Evolutionary conservation across 37 sponge, comb jelly and placozoan genomes (phyloP).

Genomic region (Agelas oroides): DNA sequence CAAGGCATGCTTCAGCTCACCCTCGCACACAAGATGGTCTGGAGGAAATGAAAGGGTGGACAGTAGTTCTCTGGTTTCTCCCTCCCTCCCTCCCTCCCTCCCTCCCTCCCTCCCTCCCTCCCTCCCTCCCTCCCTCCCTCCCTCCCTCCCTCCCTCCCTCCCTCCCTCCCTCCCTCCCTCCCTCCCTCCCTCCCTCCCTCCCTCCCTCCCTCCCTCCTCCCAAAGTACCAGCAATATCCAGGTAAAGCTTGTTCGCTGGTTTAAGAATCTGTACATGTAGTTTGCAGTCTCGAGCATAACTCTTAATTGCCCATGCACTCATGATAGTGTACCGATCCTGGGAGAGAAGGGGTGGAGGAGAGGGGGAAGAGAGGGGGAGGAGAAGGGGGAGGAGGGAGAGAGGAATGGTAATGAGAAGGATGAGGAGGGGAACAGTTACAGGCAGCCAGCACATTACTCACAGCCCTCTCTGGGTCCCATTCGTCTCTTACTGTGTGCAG

Average conservation of each 20-base stretch:
- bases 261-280: constrained; percentile 79
- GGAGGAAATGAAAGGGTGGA: neutral
- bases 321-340: constrained; percentile 83
- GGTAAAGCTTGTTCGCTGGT: constrained; percentile 65
- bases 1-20: constrained; percentile 72
- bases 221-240: constrained; percentile 26
- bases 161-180: too few relatives aligned
- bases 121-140: too few relatives aligned
- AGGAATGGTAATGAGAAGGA: neutral
- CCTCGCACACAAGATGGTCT: constrained; percentile 74
- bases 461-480: constrained; percentile 54
- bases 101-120: too few relatives aligned
- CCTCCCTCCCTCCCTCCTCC: too few relatives aligned
- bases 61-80: too few relatives aligned
- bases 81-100: too few relatives aligned
- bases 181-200: too few relatives aligned
- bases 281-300: constrained; percentile 43
- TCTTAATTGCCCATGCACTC: constrained; percentile 73
- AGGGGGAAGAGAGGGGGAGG: neutral
- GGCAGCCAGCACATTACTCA: too few relatives aligned
- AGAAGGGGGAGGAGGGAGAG: constrained; percentile 3
- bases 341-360: neutral
- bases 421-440: neutral
- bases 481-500: constrained; percentile 44
- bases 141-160: too few relatives aligned